phyloP scores from a whole-genome alignment of 2,888 invertebrate genomes.

The Drosophila pseudotakahashii region DNA sequence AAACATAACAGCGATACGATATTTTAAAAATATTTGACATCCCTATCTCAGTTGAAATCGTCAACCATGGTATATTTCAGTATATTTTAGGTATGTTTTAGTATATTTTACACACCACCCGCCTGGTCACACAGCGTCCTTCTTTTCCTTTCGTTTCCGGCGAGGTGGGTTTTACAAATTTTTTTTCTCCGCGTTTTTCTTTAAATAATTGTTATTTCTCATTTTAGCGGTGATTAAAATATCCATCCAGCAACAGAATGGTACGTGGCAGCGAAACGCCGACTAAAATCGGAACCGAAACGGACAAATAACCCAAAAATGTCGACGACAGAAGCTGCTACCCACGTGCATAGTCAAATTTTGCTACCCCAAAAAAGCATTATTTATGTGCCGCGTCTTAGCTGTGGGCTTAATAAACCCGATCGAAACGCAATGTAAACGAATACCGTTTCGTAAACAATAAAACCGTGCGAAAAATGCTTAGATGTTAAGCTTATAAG shows the following conservation, averaged over 20 bases:
- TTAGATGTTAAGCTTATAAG: neutral
- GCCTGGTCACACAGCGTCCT: conserved; percentile 8
- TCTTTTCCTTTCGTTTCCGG: conserved; percentile 33
- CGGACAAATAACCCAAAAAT: conserved; percentile 13
- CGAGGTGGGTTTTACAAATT: conserved; percentile 19
- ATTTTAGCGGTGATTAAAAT: conserved; percentile 30
- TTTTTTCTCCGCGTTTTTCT: conserved; percentile 15
- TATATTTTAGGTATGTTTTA: conserved; percentile 3
- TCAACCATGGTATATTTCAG: neutral
- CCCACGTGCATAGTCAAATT: conserved; percentile 11
- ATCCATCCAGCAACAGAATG: conserved; percentile 27
- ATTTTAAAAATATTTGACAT: no score
- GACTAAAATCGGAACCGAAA: neutral
- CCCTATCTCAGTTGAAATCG: no score
- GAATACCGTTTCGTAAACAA: neutral
- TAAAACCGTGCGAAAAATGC: neutral
- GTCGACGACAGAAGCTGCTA: neutral
- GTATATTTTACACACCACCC: conserved; percentile 8
- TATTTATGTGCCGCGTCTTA: conserved; percentile 4
- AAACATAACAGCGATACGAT: no score
- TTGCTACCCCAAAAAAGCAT: conserved; percentile 9
- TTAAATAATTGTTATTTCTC: conserved; percentile 20
- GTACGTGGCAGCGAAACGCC: conserved; percentile 4
- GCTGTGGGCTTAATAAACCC: conserved; percentile 1
- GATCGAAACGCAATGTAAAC: neutral